Evolutionary conservation across 2,888 invertebrate genomes (phyloP), one percentile per base, ranked within the genome.

Genomic region (Theretra japonica): DNA sequence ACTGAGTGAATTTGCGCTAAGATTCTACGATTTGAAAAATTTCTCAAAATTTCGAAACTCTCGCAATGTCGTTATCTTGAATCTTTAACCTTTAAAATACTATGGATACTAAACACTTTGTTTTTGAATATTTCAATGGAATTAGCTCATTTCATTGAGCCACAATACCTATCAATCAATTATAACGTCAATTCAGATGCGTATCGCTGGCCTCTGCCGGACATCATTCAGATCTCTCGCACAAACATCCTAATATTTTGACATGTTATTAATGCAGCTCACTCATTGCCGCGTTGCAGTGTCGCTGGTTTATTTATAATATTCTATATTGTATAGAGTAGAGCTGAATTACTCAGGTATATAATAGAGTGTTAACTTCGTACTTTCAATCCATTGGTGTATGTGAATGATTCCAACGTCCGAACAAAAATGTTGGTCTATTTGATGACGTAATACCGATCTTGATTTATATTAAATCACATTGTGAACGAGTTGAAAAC

Each of bases 231-330:
- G 41, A 41, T 48, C 65, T 41, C 23, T 17, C 23, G 17, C 48
- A 65, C 48, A 41, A 65, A 21, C 65, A 48, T 33, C 17, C 15
- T 4, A 33, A 30, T 48, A 65, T 48, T 23, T 48, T 23, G 48
- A 65, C 41, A 21, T 65, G 65, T 17, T 48, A 65, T 65, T 65
- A 65, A 65, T 65, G 23, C 17, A 17, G 17, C 23, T 65, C 62
- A 65, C 23, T 65, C 48, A 41, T 65, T 48, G 65, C 23, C 23
- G 21, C 65, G 17, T 4, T 17, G n/a, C 30, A 60, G 15, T 41
- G 48, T 23, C 65, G 48, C 23, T 5, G 6, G 41, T 48, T 41
- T 65, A 41, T 48, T 17, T 59, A 59, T 28, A 58, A 60, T 60
- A 28, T 60, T 59, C 28, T 28, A 28, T 28, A 5, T 28, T 8